These are phyloP conservation scores for Lepidostoma basale DNA, from an alignment of 1,140 invertebrate species.

Conservation along the genomic window DNA sequence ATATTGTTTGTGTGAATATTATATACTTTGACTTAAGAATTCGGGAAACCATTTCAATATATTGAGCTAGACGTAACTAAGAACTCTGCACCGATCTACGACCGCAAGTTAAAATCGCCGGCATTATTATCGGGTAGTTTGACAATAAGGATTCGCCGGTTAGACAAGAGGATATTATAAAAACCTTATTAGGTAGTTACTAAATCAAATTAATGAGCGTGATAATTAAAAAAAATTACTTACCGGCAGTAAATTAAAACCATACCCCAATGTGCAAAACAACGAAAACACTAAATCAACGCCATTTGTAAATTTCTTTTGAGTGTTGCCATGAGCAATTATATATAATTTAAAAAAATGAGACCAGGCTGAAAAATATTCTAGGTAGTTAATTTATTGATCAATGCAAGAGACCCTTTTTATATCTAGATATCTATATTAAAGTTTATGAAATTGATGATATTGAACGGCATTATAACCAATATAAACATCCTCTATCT, in stretches of 20 bases:
- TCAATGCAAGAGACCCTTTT: no score
- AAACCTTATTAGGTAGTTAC: neutral
- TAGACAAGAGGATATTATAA: no score
- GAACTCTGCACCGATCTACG: neutral
- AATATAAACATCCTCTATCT: no score
- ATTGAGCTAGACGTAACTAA: slow-evolving; percentile 9
- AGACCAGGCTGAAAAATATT: no score
- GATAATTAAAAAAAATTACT: slow-evolving; percentile 6
- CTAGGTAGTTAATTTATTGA: no score
- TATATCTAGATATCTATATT: no score
- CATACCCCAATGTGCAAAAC: slow-evolving; percentile 32
- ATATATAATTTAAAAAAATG: no score
- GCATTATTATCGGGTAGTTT: slow-evolving; percentile 6
- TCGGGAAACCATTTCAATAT: neutral
- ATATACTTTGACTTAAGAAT: neutral
- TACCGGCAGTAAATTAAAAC: slow-evolving; percentile 33
- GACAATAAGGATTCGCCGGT: neutral
- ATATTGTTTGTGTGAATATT: neutral
- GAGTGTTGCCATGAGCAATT: slow-evolving; percentile 27
- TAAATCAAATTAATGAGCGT: neutral
- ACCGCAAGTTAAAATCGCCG: slow-evolving; percentile 16
- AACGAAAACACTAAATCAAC: slow-evolving; percentile 37
- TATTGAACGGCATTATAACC: no score
- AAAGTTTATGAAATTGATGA: no score
- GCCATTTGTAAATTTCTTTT: slow-evolving; percentile 38